Evolutionary conservation across 2,113 vertebrate genomes (phyloP).

Genomic region (Laticauda colubrina): DNA sequence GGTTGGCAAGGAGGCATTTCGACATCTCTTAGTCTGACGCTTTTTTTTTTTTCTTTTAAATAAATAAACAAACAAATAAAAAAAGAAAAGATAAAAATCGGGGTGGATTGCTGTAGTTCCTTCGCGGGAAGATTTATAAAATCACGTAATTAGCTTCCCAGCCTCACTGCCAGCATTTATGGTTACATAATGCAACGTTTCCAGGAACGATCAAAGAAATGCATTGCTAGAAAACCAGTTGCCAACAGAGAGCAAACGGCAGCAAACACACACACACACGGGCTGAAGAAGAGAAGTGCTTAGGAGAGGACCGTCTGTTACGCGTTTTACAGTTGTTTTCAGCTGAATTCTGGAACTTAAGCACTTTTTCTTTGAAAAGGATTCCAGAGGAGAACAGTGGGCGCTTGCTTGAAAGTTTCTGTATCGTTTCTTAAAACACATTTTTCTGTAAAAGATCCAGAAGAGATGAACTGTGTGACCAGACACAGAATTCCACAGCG

Average conservation of each 20-base stretch:
- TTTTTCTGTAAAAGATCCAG: not conserved
- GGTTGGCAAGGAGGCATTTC: slow-evolving; percentile 22
- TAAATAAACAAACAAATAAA: too few species aligned
- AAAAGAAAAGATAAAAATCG: not conserved
- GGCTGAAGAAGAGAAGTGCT: not conserved
- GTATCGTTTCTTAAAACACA: not conserved
- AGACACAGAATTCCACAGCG: not conserved
- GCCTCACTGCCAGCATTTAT: slow-evolving; percentile 67
- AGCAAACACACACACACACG: not conserved
- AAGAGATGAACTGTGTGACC: not conserved
- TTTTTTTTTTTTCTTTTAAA: too few species aligned
- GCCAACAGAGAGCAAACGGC: slow-evolving; percentile 40
- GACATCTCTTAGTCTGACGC: slow-evolving; percentile 50
- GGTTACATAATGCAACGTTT: slow-evolving; percentile 82
- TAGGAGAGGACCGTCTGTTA: slow-evolving; percentile 27
- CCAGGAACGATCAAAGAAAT: slow-evolving; percentile 69
- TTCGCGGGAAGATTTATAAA: slow-evolving; percentile 78
- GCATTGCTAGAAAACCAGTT: slow-evolving; percentile 51
- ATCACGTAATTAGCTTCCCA: slow-evolving; percentile 67
- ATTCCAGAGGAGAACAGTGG: too few species aligned
- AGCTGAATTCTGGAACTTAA: slow-evolving; percentile 17
- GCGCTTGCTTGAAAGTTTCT: not conserved
- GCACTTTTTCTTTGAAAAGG: not conserved
- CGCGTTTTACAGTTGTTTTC: slow-evolving; percentile 35
- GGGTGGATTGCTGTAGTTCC: slow-evolving; percentile 70